phyloP scores from a whole-genome alignment of 2,113 vertebrate species.

The Periophthalmodon schlosseri region DNA sequence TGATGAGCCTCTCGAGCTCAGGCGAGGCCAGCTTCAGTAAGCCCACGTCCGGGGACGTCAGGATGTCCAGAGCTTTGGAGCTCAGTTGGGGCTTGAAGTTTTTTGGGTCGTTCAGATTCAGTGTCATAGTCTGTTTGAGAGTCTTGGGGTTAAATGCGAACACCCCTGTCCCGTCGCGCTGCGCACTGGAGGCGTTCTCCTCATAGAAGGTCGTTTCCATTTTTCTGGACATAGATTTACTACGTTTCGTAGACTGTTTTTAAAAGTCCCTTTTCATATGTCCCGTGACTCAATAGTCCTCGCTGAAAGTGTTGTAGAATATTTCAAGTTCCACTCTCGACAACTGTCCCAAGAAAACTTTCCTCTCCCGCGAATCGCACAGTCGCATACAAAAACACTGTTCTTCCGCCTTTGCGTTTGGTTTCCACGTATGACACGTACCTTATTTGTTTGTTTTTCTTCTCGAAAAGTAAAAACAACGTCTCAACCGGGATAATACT shows the following conservation, averaged over 20 bases:
- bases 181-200: conserved; percentile 85
- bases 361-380: conserved; percentile 26
- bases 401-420: conserved; percentile 19
- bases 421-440: conserved; percentile 10
- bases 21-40: conserved; percentile 93
- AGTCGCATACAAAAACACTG: conserved; percentile 23
- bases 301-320: conserved; percentile 35
- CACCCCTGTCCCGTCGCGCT: conserved; percentile 80
- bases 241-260: conserved; percentile 17
- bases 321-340: conserved; percentile 70
- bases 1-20: conserved; percentile 92
- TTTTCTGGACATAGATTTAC: conserved; percentile 89
- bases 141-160: conserved; percentile 90
- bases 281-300: conserved; percentile 18
- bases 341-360: conserved; percentile 74
- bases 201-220: conserved; percentile 99
- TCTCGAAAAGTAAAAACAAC: conserved; percentile 20
- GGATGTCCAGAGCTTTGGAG: conserved; percentile 87
- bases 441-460: conserved; percentile 7
- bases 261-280: conserved; percentile 38
- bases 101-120: conserved; percentile 92
- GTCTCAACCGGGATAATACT: conserved; percentile 73
- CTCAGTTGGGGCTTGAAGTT: conserved; percentile 90
- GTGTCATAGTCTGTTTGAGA: conserved; percentile 91
- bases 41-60: conserved; percentile 93